phyloP scores from a whole-genome alignment of 1,140 invertebrate species.

The Drosophila saltans region DNA sequence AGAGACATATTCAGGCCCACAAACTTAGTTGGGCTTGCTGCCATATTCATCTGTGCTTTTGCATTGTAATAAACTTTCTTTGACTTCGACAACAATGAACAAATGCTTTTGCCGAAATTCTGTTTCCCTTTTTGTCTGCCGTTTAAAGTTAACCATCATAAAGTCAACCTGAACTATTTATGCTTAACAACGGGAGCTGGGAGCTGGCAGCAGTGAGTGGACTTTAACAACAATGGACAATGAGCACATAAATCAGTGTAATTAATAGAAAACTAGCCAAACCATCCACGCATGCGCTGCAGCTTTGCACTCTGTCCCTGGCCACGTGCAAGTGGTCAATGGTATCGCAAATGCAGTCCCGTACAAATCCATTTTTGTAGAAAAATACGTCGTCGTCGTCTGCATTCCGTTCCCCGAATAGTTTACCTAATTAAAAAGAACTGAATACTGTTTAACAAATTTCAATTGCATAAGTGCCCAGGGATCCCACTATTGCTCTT shows the following conservation, averaged over 20 bases:
- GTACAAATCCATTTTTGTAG: slow-evolving; percentile 43
- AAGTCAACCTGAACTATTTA: slow-evolving; percentile 19
- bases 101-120: slow-evolving; percentile 32
- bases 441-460: slow-evolving; percentile 10
- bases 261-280: slow-evolving; percentile 81
- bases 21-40: slow-evolving; percentile 16
- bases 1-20: background rate
- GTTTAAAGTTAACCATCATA: slow-evolving; percentile 63
- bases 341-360: background rate
- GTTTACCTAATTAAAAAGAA: slow-evolving; percentile 7
- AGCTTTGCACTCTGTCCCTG: background rate
- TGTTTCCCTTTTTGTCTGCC: slow-evolving; percentile 21
- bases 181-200: background rate
- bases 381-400: background rate
- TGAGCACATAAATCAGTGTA: slow-evolving; percentile 82
- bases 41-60: slow-evolving; percentile 45
- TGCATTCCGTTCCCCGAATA: slow-evolving; percentile 17
- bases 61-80: slow-evolving; percentile 54
- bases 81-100: slow-evolving; percentile 45
- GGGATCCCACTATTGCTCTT: background rate
- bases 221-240: slow-evolving; percentile 74
- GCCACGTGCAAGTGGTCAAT: slow-evolving; percentile 20
- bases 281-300: slow-evolving; percentile 51
- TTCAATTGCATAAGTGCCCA: slow-evolving; percentile 12
- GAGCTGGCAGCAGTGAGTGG: slow-evolving; percentile 16